Conservation (phyloP, 2,113 vertebrate genomes). For the Quiscalus mexicanus region DNA sequence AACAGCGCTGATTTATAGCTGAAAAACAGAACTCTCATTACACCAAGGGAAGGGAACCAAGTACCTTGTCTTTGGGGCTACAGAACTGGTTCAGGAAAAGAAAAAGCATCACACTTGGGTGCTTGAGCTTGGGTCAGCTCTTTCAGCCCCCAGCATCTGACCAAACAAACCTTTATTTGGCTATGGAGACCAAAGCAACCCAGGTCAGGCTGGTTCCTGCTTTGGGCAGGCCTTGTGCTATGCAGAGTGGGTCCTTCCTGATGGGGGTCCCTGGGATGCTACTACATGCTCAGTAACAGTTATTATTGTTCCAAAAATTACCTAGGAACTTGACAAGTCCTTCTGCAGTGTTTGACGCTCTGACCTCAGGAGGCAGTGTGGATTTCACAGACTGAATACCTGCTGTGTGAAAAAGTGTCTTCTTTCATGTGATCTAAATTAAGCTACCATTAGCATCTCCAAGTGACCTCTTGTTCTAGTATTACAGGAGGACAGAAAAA, state of each 20-base stretch:
- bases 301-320: neutral
- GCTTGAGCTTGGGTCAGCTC: neutral
- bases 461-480: constrained; percentile 66
- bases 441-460: constrained; percentile 67
- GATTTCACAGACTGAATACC: constrained; percentile 63
- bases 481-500: constrained; percentile 46
- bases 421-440: constrained; percentile 69
- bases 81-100: neutral
- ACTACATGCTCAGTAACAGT: neutral
- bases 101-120: neutral
- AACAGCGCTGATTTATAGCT: neutral
- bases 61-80: neutral
- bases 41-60: neutral
- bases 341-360: constrained; percentile 13
- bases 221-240: neutral
- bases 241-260: neutral
- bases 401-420: constrained; percentile 60
- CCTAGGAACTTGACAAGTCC: constrained; percentile 17
- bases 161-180: neutral
- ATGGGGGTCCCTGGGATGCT: neutral
- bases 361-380: constrained; percentile 56
- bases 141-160: neutral
- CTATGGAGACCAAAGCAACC: neutral
- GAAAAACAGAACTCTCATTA: neutral
- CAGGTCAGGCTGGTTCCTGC: neutral